A percentile compares a stretch with the other conserved stretches of the same genome.
Conservation (phyloP, 2,113 vertebrate genomes). For the Nerophis lumbriciformis region DNA sequence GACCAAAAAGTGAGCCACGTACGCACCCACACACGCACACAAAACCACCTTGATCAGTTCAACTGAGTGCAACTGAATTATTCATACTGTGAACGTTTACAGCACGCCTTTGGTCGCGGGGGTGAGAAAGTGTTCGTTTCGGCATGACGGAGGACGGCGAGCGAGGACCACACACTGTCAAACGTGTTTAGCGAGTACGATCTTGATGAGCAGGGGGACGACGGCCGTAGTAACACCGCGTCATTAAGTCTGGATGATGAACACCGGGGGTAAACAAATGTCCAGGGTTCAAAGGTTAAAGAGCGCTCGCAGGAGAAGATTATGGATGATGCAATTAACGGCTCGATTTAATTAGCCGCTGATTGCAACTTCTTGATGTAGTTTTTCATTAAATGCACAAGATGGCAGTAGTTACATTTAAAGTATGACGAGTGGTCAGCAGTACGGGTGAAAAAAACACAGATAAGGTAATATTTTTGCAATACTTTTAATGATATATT, state of each 20-base stretch:
- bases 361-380: too few relatives aligned
- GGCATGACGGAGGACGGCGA: constrained; percentile 16
- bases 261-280: neutral
- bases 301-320: neutral
- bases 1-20: constrained; percentile 18
- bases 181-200: neutral
- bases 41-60: constrained; percentile 44
- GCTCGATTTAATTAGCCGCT: too few relatives aligned
- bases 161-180: constrained; percentile 11
- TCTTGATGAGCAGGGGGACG: neutral
- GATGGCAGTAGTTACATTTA: too few relatives aligned
- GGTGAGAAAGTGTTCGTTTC: constrained; percentile 32
- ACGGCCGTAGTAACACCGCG: neutral
- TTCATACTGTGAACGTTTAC: constrained; percentile 47
- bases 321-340: neutral
- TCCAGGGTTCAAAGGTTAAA: constrained; percentile 3
- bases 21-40: constrained; percentile 25
- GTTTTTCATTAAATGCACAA: too few relatives aligned
- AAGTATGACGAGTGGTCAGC: too few relatives aligned
- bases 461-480: too few relatives aligned
- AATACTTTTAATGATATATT: too few relatives aligned
- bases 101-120: constrained; percentile 30
- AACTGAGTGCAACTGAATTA: constrained; percentile 55
- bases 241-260: constrained; percentile 15
- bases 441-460: too few relatives aligned